Percentiles rank a stretch among this genome's conserved stretches.
Evolutionary conservation across 2,113 vertebrate species (phyloP).

Genomic region (Felis chaus): DNA sequence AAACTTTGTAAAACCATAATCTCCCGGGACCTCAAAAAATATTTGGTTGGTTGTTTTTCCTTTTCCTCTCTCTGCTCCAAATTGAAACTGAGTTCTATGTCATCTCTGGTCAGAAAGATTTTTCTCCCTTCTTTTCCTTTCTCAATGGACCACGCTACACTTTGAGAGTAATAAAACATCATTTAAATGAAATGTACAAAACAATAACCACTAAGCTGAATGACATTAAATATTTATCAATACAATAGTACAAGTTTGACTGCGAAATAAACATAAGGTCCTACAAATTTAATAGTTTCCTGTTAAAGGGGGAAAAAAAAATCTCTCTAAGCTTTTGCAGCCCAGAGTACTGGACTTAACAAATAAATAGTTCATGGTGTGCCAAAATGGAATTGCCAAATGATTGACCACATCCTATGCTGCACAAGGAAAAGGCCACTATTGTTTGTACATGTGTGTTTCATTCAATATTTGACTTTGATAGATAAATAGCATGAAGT

Average conservation of each 20-base stretch:
- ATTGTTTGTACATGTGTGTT: conserved; percentile 87
- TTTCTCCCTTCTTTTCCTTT: conserved; percentile 67
- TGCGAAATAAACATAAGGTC: conserved; percentile 80
- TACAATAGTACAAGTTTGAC: conserved; percentile 75
- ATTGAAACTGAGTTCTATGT: conserved; percentile 77
- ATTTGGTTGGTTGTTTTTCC: conserved; percentile 69
- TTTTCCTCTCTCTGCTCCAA: conserved; percentile 66
- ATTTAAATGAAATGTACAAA: conserved; percentile 81
- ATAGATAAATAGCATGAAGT: conserved; percentile 81
- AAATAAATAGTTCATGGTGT: conserved; percentile 85
- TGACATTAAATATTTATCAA: conserved; percentile 84
- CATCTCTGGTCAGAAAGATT: conserved; percentile 73
- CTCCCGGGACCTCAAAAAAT: conserved; percentile 67
- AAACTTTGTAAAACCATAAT: conserved; percentile 66
- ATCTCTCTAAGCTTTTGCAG: conserved; percentile 72
- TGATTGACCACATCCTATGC: conserved; percentile 86
- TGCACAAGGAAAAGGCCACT: conserved; percentile 76
- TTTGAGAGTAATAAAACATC: conserved; percentile 81
- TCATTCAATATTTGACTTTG: conserved; percentile 83
- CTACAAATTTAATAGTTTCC: conserved; percentile 82
- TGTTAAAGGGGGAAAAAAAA: conserved; percentile 64
- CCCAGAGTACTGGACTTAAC: conserved; percentile 77
- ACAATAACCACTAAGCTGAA: conserved; percentile 72
- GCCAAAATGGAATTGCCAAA: conserved; percentile 85
- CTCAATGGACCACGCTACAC: conserved; percentile 56